Percentiles rank a stretch among this genome's conserved stretches.
Evolutionary conservation across 2,113 vertebrate species (phyloP).

Genomic region (Hypomesus transpacificus): DNA sequence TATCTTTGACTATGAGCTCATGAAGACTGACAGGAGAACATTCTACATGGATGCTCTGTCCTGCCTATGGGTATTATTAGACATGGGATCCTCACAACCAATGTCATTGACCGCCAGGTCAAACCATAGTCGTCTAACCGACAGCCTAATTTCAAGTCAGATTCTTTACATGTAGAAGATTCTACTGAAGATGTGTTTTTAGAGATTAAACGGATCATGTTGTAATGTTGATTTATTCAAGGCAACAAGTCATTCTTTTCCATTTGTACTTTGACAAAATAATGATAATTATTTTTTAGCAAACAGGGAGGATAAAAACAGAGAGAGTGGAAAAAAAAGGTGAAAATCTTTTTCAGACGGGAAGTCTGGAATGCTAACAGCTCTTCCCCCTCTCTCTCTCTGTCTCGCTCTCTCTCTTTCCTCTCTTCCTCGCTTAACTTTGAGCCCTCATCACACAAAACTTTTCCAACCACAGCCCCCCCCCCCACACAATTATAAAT

Average conservation of each 20-base stretch:
- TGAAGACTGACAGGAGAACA: not conserved
- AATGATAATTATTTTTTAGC: not conserved
- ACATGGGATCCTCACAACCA: constrained; percentile 41
- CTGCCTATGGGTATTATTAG: constrained; percentile 60
- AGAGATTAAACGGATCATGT: too few relatives aligned
- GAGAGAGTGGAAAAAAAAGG: constrained; percentile 19
- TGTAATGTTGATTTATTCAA: too few relatives aligned
- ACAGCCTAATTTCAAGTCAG: constrained; percentile 57
- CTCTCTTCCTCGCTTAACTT: constrained; percentile 52
- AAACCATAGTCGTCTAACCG: constrained; percentile 26
- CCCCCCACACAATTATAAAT: constrained; percentile 60
- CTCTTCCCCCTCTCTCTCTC: not conserved
- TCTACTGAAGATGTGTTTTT: too few relatives aligned
- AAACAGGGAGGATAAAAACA: not conserved
- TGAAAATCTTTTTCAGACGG: constrained; percentile 65
- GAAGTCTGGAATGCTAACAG: constrained; percentile 62
- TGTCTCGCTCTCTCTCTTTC: constrained; percentile 21
- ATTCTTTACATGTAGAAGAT: constrained; percentile 71
- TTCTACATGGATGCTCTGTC: constrained; percentile 13
- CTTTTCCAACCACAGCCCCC: constrained; percentile 68
- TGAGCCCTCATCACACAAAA: constrained; percentile 56
- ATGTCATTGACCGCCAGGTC: constrained; percentile 56
- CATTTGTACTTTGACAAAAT: not conserved
- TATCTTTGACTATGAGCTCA: constrained; percentile 2
- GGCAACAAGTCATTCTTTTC: too few relatives aligned